Base-by-base conservation (phyloP, 1,140 invertebrate species). In the Panulirus ornatus region DNA sequence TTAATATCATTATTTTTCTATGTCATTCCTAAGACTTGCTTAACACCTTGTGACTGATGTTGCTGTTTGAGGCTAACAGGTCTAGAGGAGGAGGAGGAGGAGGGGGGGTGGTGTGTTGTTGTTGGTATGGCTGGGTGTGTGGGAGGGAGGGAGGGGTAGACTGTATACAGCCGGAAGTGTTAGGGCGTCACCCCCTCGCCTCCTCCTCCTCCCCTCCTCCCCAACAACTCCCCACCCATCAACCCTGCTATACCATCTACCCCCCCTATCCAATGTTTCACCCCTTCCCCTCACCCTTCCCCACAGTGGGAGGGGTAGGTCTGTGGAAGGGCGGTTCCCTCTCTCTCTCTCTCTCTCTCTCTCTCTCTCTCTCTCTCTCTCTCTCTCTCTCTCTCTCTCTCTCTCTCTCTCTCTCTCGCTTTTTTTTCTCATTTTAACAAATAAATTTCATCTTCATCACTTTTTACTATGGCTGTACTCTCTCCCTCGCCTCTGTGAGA, bases 121-220 rank as follows among this genome's bases (percentile, higher is more conserved):
- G n/a, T n/a, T n/a, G n/a, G n/a, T n/a, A n/a, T n/a, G n/a, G 70
- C 34, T 38, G n/a, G 27, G 51, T 34, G 16, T 42, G 40, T 42
- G 27, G 2, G 51, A 22, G 30, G 19, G 34, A 6, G 40, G 16
- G 70, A 73, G 3, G 38, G 22, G 1, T n/a, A 66, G 9, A 66
- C 16, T 47, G 78, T n/a, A 63, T 30, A 30, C 42, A 8, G 70
- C 27, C 83, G 83, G 83, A 84, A 73, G 66, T 73, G 66, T 71
- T 27, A 51, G 78, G 78, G 78, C 78, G 78, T 81, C 27, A 40
- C n/a, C 76, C 27, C 40, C 36, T 54, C 0, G 27, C 51, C 51
- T 54, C 78, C 51, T 34, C 51, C 78, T 58, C 19, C 22, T 22
- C 34, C 44, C 14, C 19, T 30, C 51, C 42, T 5, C n/a, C 38